These are phyloP conservation scores for Eueides isabella DNA, from an alignment of 1,140 invertebrate genomes.

Conservation along the genomic window DNA sequence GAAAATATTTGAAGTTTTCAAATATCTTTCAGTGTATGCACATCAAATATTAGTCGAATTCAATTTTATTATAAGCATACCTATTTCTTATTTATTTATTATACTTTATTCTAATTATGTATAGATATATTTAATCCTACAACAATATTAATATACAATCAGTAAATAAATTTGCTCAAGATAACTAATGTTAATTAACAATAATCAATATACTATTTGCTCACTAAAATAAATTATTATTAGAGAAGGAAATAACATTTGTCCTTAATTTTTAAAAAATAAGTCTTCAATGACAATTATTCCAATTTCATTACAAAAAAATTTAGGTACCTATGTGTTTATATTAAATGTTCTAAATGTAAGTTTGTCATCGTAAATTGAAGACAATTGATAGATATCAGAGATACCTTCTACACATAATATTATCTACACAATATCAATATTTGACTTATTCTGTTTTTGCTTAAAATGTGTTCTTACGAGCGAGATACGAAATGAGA, in stretches of 20 bases:
- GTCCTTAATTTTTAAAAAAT: neutral
- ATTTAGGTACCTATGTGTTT: neutral
- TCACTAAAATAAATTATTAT: neutral
- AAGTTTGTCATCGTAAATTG: neutral
- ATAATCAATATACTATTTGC: neutral
- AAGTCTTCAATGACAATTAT: neutral
- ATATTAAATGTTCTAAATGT: neutral
- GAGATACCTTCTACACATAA: neutral
- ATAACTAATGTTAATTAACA: neutral
- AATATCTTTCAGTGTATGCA: too few species aligned
- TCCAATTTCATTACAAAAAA: too few species aligned
- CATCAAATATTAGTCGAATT: too few species aligned
- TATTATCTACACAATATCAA: neutral
- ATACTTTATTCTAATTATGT: too few species aligned
- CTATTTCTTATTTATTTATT: too few species aligned
- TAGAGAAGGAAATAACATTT: neutral
- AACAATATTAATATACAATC: neutral
- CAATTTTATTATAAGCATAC: neutral
- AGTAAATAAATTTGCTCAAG: neutral
- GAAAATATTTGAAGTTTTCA: too few species aligned
- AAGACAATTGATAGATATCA: neutral
- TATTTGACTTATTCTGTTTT: neutral
- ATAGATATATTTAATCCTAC: too few species aligned
- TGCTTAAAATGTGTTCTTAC: slow-evolving; percentile 1
- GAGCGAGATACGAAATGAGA: slow-evolving; percentile 40